phyloP scores from a whole-genome alignment of 2,797 vertebrate genomes.

The Coregonus sp. region DNA sequence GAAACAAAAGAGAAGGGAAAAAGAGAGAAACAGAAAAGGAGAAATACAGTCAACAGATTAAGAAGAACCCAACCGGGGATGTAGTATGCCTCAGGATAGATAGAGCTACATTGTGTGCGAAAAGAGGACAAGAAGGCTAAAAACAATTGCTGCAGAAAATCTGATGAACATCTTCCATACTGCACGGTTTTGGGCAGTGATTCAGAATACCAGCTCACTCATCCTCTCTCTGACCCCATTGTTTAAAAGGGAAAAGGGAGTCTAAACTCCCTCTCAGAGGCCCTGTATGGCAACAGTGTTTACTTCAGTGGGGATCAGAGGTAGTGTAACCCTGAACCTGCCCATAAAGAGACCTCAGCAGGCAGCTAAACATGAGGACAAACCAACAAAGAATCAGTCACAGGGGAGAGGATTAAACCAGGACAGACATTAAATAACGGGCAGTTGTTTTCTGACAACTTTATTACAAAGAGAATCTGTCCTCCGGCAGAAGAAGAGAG shows the following conservation, averaged over 20 bases:
- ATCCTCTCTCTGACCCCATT: conserved; percentile 22
- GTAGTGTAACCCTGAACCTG: conserved; percentile 55
- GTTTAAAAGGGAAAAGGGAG: conserved; percentile 33
- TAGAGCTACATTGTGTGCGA: background rate
- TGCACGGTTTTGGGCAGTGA: conserved; percentile 38
- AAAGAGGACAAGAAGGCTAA: background rate
- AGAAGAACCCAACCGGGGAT: conserved; percentile 6
- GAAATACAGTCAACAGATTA: conserved; percentile 44
- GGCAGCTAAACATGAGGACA: conserved; percentile 45
- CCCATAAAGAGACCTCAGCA: conserved; percentile 44
- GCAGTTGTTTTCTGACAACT: conserved; percentile 29
- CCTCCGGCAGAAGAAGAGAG: background rate
- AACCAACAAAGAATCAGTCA: conserved; percentile 48
- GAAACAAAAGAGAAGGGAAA: conserved; percentile 32
- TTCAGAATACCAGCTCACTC: conserved; percentile 36
- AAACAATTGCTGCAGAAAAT: background rate
- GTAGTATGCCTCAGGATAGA: background rate
- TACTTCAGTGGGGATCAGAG: conserved; percentile 54
- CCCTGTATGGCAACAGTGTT: conserved; percentile 57
- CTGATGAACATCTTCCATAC: conserved; percentile 21
- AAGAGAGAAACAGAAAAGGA: conserved; percentile 51
- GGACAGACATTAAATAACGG: conserved; percentile 12
- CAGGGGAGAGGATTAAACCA: conserved; percentile 47
- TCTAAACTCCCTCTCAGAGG: conserved; percentile 42
- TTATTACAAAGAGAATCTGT: conserved; percentile 9